A percentile compares a stretch with the other conserved stretches of the same genome.
phyloP scores from a whole-genome alignment of 2,797 vertebrate species.

The Melanotaenia maccullochi region DNA sequence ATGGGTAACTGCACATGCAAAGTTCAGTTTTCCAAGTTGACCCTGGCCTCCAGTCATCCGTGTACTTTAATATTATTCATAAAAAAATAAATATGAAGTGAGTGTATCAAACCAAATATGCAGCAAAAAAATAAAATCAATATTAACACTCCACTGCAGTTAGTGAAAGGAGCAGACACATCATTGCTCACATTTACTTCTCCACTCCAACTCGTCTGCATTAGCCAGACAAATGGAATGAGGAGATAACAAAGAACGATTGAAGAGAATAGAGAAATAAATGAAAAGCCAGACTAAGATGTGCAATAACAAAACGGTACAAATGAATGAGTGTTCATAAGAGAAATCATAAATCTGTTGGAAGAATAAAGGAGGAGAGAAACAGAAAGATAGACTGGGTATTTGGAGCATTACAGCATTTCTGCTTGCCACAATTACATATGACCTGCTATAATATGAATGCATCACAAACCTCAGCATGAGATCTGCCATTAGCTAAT shows the following conservation, averaged over 20 bases:
- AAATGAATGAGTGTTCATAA: slow-evolving; percentile 41
- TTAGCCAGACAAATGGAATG: slow-evolving; percentile 55
- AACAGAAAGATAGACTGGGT: slow-evolving; percentile 32
- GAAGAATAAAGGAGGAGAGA: slow-evolving; percentile 56
- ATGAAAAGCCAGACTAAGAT: slow-evolving; percentile 42
- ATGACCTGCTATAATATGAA: slow-evolving; percentile 64
- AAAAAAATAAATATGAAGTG: slow-evolving; percentile 55
- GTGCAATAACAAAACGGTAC: slow-evolving; percentile 35
- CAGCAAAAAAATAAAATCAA: slow-evolving; percentile 60
- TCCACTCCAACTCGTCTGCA: slow-evolving; percentile 56
- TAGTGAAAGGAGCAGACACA: slow-evolving; percentile 62
- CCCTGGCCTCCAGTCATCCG: slow-evolving; percentile 33
- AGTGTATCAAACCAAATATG: slow-evolving; percentile 59
- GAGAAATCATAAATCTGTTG: slow-evolving; percentile 64
- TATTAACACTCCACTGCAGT: slow-evolving; percentile 53
- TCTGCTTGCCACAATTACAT: slow-evolving; percentile 61
- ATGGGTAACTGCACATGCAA: slow-evolving; percentile 14
- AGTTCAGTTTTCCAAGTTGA: slow-evolving; percentile 42
- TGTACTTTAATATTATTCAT: slow-evolving; percentile 58
- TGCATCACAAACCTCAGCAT: slow-evolving; percentile 60
- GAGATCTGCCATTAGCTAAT: slow-evolving; percentile 79
- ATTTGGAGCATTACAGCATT: slow-evolving; percentile 40
- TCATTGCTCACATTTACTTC: slow-evolving; percentile 57
- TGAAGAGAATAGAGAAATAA: slow-evolving; percentile 50
- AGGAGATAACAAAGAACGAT: slow-evolving; percentile 47